Base-by-base conservation (phyloP, 2,113 vertebrate genomes). In the Pitta sordida region DNA sequence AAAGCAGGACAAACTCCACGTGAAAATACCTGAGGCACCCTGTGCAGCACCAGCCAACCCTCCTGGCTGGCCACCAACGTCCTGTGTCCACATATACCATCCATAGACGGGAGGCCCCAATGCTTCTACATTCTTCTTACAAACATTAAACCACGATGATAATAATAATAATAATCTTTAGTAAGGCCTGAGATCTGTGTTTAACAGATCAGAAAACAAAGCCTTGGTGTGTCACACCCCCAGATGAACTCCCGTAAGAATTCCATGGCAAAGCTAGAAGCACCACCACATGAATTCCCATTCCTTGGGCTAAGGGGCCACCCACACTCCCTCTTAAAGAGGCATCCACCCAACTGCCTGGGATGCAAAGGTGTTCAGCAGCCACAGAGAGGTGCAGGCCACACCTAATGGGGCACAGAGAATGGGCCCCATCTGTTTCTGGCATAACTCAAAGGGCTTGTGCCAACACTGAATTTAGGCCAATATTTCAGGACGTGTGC, bases 11-110 rank as follows among this genome's bases (percentile, higher is more conserved):
- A 60, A 83, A 56, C 51, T 39, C 30, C 26, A 2, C 1, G 23
- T 23, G 36, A 15, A 36, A 39, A 19, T 2, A 62, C 9, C 8
- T 0, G 1, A 22, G 13, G 63, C 36, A 15, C 3, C 8, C 13
- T 9, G 56, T 1, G 2, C 39, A 26, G 16, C 0, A 2, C 30
- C 10, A 27, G 12, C 44, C 34, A 37, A 49, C 11, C 27, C 36
- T 26, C 58, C n/a, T 2, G 58, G 8, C 34, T 39, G 52, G 49
- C 41, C 29, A 34, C 37, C 32, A 21, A 51, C 24, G 3, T 44
- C 43, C 64, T 16, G 36, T 7, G 9, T 39, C 58, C 46, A 43
- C 58, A 24, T 14, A 27, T 18, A 43, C 41, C 29, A 68, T 30
- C 48, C 37, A 29, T 1, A 43, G 46, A 37, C 3, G 63, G 44